These are phyloP conservation scores for Vespertilio murinus DNA, from an alignment of 2,797 vertebrate genomes.

Conservation along the genomic window DNA sequence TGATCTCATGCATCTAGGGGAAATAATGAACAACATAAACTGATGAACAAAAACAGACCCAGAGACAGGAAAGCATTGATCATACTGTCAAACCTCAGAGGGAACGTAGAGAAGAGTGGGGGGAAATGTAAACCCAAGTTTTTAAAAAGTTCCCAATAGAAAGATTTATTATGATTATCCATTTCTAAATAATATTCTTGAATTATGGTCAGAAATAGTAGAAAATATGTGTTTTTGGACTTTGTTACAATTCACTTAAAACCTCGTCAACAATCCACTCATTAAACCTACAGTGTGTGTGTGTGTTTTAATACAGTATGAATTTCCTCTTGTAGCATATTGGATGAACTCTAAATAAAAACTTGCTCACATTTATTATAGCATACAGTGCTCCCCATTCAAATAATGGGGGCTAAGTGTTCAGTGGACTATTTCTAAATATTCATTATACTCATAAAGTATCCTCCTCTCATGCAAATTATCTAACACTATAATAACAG, in stretches of 20 bases:
- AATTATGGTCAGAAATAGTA: neutral
- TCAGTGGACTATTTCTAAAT: conserved; percentile 22
- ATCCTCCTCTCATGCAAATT: conserved; percentile 39
- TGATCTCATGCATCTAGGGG: too few species aligned
- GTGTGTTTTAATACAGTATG: neutral
- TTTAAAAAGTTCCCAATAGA: neutral
- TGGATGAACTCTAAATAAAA: conserved; percentile 37
- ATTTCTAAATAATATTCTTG: conserved; percentile 23
- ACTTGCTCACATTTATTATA: conserved; percentile 8
- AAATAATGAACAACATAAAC: too few species aligned
- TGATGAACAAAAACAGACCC: too few species aligned
- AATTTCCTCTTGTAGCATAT: neutral
- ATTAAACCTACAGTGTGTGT: neutral
- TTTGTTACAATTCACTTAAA: conserved; percentile 16
- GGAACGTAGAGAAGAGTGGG: too few species aligned
- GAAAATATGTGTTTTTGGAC: neutral
- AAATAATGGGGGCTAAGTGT: neutral
- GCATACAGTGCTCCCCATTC: neutral
- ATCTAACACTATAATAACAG: neutral
- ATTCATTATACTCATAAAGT: neutral
- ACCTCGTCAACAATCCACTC: neutral
- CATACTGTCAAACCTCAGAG: too few species aligned
- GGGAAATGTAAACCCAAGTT: neutral
- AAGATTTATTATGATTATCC: conserved; percentile 3
- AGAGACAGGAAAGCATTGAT: too few species aligned